Evolutionary conservation across 1,140 invertebrate genomes (phyloP).

Genomic region (Reticulitermes speratus): DNA sequence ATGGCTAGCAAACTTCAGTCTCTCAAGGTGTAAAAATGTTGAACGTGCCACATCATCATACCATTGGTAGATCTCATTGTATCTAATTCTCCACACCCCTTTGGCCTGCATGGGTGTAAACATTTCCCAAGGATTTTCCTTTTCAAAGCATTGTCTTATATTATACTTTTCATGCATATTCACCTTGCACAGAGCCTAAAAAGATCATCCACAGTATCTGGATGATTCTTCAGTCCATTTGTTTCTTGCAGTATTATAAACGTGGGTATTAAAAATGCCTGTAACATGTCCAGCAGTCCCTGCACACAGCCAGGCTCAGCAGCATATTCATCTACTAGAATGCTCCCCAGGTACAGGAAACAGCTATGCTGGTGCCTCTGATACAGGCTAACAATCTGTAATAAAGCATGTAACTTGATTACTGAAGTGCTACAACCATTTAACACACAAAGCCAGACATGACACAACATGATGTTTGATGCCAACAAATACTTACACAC

Average conservation of each 20-base stretch:
- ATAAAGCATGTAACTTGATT: conserved; percentile 35
- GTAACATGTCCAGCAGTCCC: conserved; percentile 81
- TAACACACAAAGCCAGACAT: neutral
- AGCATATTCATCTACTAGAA: conserved; percentile 94
- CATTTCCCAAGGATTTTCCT: too few species aligned
- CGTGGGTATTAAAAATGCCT: conserved; percentile 82
- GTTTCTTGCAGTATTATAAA: conserved; percentile 75
- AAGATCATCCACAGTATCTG: conserved; percentile 97
- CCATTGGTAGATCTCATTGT: too few species aligned
- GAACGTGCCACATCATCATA: too few species aligned
- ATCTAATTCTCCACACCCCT: too few species aligned
- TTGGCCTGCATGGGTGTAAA: too few species aligned
- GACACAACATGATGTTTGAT: neutral
- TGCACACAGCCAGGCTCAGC: conserved; percentile 64
- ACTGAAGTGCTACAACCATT: neutral
- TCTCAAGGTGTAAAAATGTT: too few species aligned
- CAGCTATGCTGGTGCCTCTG: conserved; percentile 83
- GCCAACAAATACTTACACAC: too few species aligned
- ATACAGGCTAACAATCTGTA: conserved; percentile 84
- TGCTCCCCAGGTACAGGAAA: conserved; percentile 91
- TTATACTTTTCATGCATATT: conserved; percentile 1
- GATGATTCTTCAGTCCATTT: conserved; percentile 82
- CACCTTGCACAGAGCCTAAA: conserved; percentile 83
- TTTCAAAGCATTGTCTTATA: too few species aligned
- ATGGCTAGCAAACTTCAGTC: too few species aligned